Evolutionary conservation across 1,140 invertebrate genomes (phyloP).

Genomic region (Drosophila cardini): DNA sequence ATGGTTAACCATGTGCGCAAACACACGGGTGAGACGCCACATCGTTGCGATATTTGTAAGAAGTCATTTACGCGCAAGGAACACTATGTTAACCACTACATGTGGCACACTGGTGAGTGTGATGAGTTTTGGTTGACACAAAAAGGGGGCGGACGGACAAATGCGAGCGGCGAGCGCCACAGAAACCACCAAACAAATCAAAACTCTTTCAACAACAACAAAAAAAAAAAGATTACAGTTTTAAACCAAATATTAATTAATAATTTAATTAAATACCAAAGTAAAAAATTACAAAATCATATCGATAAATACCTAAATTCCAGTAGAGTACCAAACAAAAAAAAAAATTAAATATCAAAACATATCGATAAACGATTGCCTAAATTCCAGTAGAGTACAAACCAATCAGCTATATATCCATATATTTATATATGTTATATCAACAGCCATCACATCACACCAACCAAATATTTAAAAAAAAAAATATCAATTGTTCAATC

Average conservation of each 20-base stretch:
- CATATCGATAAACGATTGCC: slow-evolving; percentile 17
- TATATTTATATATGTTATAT: slow-evolving; percentile 42
- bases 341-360: slow-evolving; percentile 9
- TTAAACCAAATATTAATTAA: background rate
- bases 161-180: slow-evolving; percentile 79
- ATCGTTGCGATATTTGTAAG: slow-evolving; percentile 93
- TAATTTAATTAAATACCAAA: slow-evolving; percentile 1
- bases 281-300: background rate
- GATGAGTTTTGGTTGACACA: slow-evolving; percentile 85
- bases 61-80: slow-evolving; percentile 94
- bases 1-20: slow-evolving; percentile 94
- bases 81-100: slow-evolving; percentile 92
- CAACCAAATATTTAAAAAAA: slow-evolving; percentile 64
- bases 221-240: slow-evolving; percentile 13
- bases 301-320: slow-evolving; percentile 19
- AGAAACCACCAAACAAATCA: slow-evolving; percentile 38
- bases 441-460: slow-evolving; percentile 76
- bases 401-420: slow-evolving; percentile 56
- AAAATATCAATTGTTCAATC: slow-evolving; percentile 51
- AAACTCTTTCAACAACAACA: slow-evolving; percentile 19
- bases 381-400: slow-evolving; percentile 51
- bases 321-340: slow-evolving; percentile 8
- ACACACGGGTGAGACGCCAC: slow-evolving; percentile 94
- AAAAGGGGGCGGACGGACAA: slow-evolving; percentile 84
- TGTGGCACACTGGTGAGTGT: slow-evolving; percentile 89